These are phyloP conservation scores for Caradrina clavipalpis DNA, from an alignment of 2,888 invertebrate genomes.

Conservation along the genomic window DNA sequence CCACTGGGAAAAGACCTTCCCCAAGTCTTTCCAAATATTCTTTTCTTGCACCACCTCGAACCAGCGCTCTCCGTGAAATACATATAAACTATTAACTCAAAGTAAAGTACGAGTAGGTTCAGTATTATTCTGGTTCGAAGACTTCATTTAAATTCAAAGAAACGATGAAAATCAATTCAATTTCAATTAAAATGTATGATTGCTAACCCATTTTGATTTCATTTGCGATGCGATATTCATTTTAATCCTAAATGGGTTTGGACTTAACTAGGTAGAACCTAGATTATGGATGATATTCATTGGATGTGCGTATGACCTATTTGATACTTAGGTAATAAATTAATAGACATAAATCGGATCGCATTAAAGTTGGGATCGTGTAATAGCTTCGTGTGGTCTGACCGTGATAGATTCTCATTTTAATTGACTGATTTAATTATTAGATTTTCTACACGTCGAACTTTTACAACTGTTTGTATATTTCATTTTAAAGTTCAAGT, in stretches of 20 bases:
- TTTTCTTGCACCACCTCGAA: too few species aligned
- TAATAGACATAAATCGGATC: conserved; percentile 19
- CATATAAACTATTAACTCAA: too few species aligned
- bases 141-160: conserved; percentile 15
- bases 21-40: too few species aligned
- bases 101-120: background rate
- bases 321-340: conserved; percentile 27
- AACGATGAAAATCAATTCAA: background rate
- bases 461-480: too few species aligned
- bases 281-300: conserved; percentile 36
- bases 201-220: conserved; percentile 26
- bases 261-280: background rate
- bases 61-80: too few species aligned
- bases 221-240: conserved; percentile 24
- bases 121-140: background rate
- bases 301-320: conserved; percentile 15
- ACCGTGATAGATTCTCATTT: conserved; percentile 17
- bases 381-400: conserved; percentile 6
- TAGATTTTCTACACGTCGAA: too few species aligned
- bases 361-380: conserved; percentile 22
- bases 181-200: conserved; percentile 34
- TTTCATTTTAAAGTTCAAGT: too few species aligned
- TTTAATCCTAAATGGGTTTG: conserved; percentile 44
- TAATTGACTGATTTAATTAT: background rate
- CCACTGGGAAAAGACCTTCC: too few species aligned